Conservation (phyloP, 2,113 vertebrate species). For the Austrofundulus limnaeus region DNA sequence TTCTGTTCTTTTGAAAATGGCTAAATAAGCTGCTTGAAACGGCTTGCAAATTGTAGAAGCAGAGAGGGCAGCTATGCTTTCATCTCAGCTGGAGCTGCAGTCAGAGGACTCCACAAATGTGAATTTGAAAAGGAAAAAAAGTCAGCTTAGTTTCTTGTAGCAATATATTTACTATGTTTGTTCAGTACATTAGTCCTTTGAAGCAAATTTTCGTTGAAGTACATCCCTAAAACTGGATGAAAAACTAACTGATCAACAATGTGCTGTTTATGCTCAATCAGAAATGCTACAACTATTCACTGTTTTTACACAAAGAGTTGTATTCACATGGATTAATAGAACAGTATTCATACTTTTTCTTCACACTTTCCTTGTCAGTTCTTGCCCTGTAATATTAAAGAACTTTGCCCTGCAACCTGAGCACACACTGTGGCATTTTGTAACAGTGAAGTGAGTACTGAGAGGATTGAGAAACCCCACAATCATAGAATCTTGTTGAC, state of each 20-base stretch:
- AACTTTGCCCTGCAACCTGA: neutral
- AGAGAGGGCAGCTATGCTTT: neutral
- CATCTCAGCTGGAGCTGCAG: conserved; percentile 2
- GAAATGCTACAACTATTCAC: neutral
- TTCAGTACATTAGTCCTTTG: neutral
- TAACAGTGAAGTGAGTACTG: neutral
- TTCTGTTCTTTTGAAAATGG: conserved; percentile 27
- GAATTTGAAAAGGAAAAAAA: neutral
- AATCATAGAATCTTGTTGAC: neutral
- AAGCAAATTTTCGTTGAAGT: neutral
- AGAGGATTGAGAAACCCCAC: neutral
- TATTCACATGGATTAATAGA: neutral
- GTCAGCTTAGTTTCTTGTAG: neutral
- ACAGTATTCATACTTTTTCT: neutral
- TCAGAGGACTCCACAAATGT: neutral
- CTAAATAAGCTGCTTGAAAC: conserved; percentile 1
- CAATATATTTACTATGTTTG: neutral
- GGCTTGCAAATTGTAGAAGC: neutral
- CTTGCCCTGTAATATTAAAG: neutral
- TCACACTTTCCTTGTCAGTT: too few relatives aligned
- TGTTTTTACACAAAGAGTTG: neutral
- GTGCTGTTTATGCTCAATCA: neutral
- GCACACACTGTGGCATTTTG: too few relatives aligned
- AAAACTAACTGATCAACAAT: neutral
- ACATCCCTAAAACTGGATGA: neutral